These are phyloP conservation scores for Scaptomyza hsui DNA, from an alignment of 1,140 invertebrate species.

Conservation along the genomic window DNA sequence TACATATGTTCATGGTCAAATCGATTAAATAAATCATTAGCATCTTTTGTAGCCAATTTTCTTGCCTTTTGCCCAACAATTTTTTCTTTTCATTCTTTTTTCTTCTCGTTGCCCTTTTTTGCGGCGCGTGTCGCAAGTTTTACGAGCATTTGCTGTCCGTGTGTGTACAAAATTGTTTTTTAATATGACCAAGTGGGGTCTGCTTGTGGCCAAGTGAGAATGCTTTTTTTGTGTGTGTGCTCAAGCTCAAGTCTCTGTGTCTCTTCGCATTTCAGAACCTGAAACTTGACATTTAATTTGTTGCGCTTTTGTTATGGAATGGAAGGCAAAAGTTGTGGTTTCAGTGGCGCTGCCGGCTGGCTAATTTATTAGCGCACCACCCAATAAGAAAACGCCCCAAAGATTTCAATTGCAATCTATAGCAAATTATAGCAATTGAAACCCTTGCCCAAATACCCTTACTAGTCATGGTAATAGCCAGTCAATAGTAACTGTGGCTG, in stretches of 20 bases:
- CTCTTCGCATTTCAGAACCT: slow-evolving; percentile 2
- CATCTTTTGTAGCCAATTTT: slow-evolving; percentile 83
- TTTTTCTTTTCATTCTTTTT: slow-evolving; percentile 25
- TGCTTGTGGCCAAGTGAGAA: slow-evolving; percentile 49
- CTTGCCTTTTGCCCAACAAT: slow-evolving; percentile 43
- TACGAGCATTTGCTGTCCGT: slow-evolving; percentile 54
- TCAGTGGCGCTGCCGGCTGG: slow-evolving; percentile 8
- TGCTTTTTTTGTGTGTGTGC: slow-evolving; percentile 31
- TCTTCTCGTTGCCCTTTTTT: slow-evolving; percentile 28
- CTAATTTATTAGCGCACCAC: slow-evolving; percentile 55
- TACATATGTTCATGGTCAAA: slow-evolving; percentile 83
- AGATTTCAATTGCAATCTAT: slow-evolving; percentile 22
- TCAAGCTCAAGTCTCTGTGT: slow-evolving; percentile 10
- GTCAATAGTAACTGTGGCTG: no score
- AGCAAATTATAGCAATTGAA: neutral
- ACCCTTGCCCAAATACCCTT: slow-evolving; percentile 1
- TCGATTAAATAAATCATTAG: slow-evolving; percentile 84
- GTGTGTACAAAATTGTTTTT: slow-evolving; percentile 81
- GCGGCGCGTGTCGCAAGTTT: slow-evolving; percentile 61
- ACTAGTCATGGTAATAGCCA: no score
- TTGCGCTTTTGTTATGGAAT: slow-evolving; percentile 52
- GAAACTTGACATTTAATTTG: slow-evolving; percentile 77
- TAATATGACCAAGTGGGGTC: slow-evolving; percentile 59
- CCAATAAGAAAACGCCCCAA: slow-evolving; percentile 25
- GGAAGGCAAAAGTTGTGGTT: slow-evolving; percentile 26